Conservation (phyloP, 1,140 invertebrate species). For the Drosophila persimilis region DNA sequence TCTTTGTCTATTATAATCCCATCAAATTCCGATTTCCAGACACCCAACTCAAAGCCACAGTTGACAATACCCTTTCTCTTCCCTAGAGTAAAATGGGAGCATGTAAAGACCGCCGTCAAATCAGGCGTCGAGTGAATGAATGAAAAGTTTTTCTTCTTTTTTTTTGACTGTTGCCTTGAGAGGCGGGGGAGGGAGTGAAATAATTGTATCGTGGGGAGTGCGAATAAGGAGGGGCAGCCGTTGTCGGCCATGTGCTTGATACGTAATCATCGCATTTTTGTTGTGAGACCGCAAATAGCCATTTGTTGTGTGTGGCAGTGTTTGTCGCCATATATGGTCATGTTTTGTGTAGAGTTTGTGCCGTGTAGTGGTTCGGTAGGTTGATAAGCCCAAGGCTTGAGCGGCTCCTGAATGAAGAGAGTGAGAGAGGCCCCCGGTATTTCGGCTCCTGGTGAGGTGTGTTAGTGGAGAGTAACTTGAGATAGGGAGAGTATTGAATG, state of each 20-base stretch:
- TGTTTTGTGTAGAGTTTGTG: constrained; percentile 50
- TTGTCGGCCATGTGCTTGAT: constrained; percentile 50
- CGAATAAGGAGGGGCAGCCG: constrained; percentile 38
- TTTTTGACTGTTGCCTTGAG: constrained; percentile 20
- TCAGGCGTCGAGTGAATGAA: constrained; percentile 45
- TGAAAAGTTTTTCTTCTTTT: constrained; percentile 31
- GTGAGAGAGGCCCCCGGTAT: not conserved
- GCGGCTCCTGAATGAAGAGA: constrained; percentile 21
- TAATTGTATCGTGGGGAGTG: constrained; percentile 28
- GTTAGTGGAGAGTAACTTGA: not conserved
- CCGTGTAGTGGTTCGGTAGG: constrained; percentile 29
- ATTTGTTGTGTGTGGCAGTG: constrained; percentile 50
- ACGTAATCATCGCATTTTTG: constrained; percentile 52
- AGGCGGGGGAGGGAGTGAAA: constrained; percentile 9
- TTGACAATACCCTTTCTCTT: constrained; percentile 3
- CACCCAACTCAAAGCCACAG: not conserved
- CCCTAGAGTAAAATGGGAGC: constrained; percentile 4
- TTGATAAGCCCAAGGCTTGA: constrained; percentile 48
- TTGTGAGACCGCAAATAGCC: constrained; percentile 47
- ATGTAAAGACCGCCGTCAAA: not conserved
- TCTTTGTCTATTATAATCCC: no score
- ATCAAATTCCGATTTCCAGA: no score
- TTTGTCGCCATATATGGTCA: constrained; percentile 63
- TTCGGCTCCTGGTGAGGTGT: no score
- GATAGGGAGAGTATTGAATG: no score